Percentiles rank a stretch among this genome's conserved stretches.
These are phyloP conservation scores for Sinodicranocentrus sp. DNA, from an alignment of 2,888 invertebrate genomes.

Conservation along the genomic window DNA sequence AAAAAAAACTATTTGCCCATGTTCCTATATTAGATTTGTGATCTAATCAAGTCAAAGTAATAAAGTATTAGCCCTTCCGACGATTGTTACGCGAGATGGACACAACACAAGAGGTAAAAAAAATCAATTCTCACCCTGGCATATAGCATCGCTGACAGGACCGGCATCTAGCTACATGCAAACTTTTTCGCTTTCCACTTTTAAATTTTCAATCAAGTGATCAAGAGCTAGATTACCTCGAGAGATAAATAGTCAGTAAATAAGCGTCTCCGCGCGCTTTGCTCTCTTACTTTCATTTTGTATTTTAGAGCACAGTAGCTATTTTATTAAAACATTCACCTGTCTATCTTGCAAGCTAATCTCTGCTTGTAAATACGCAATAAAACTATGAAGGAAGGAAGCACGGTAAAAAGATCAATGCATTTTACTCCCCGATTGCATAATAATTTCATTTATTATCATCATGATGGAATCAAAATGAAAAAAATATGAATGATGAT, in stretches of 20 bases:
- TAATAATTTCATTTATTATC: conserved; percentile 12
- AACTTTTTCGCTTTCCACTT: conserved; percentile 44
- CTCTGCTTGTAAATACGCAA: background rate
- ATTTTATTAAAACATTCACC: background rate
- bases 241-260: conserved; percentile 5
- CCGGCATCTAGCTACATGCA: too few relatives aligned
- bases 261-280: conserved; percentile 2
- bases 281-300: conserved; percentile 2
- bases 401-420: background rate
- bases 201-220: conserved; percentile 37
- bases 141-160: conserved; percentile 5
- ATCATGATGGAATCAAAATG: background rate
- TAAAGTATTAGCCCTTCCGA: too few relatives aligned
- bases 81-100: too few relatives aligned
- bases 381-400: background rate
- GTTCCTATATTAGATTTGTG: background rate
- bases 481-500: conserved; percentile 6
- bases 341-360: background rate
- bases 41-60: conserved; percentile 15
- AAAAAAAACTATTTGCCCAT: too few relatives aligned
- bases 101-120: background rate
- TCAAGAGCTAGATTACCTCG: background rate
- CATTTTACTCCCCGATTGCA: conserved; percentile 1
- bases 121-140: background rate
- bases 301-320: background rate